Percentiles rank a stretch among this genome's conserved stretches.
Conservation (phyloP, 1,140 invertebrate genomes). For the Macrotrachela quadricornifera region DNA sequence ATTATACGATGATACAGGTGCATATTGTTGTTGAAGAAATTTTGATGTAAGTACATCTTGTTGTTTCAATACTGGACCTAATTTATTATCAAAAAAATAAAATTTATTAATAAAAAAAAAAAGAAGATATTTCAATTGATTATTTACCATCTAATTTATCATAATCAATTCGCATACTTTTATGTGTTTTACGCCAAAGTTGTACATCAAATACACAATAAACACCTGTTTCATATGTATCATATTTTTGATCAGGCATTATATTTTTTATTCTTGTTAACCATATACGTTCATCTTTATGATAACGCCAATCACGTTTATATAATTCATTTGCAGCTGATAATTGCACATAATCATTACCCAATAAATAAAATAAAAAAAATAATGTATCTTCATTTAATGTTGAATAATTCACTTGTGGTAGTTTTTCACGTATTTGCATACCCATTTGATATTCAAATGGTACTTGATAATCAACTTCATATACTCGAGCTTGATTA, state of each 20-base stretch:
- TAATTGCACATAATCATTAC: constrained; percentile 84
- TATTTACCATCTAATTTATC: constrained; percentile 60
- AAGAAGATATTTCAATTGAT: too few species aligned
- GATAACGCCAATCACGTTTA: constrained; percentile 90
- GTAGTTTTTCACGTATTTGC: constrained; percentile 28
- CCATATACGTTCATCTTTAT: constrained; percentile 95
- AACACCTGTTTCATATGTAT: constrained; percentile 80
- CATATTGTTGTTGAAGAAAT: too few species aligned
- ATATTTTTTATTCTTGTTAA: constrained; percentile 83
- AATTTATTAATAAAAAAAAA: too few species aligned
- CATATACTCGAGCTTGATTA: constrained; percentile 81
- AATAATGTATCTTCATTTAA: constrained; percentile 39
- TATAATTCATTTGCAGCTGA: constrained; percentile 90
- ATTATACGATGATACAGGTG: too few species aligned
- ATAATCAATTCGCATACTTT: constrained; percentile 88
- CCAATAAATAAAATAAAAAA: constrained; percentile 96
- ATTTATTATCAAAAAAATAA: too few species aligned
- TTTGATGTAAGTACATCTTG: too few species aligned
- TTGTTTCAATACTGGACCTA: too few species aligned
- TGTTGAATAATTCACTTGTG: constrained; percentile 10
- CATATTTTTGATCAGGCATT: constrained; percentile 71
- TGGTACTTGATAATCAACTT: constrained; percentile 89
- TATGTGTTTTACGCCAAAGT: constrained; percentile 75
- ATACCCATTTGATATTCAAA: constrained; percentile 88
- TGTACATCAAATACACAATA: constrained; percentile 93